Conservation (phyloP, 1,140 invertebrate genomes). For the Cryptotermes secundus region DNA sequence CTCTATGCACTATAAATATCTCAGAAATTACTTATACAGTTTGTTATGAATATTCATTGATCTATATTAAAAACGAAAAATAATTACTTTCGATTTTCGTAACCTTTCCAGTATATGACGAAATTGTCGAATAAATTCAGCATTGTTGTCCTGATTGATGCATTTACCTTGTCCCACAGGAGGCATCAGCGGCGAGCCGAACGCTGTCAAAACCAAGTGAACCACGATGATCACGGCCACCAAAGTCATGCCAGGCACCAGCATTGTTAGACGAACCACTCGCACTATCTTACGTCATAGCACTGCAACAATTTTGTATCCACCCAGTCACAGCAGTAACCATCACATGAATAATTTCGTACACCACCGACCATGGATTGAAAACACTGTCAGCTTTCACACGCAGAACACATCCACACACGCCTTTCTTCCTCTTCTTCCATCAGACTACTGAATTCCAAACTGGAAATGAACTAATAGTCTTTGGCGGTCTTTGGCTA, state of each 20-base stretch:
- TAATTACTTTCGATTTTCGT: too few relatives aligned
- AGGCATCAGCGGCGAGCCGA: not conserved
- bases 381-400: not conserved
- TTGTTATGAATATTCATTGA: too few relatives aligned
- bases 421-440: not conserved
- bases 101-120: too few relatives aligned
- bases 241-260: constrained; percentile 15
- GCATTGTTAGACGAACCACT: not conserved
- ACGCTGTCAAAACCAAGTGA: not conserved
- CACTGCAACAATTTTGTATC: not conserved
- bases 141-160: not conserved
- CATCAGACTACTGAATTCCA: not conserved
- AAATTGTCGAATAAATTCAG: too few relatives aligned
- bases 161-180: constrained; percentile 4
- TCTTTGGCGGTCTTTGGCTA: too few relatives aligned
- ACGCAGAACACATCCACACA: not conserved
- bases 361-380: not conserved
- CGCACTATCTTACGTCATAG: constrained; percentile 1
- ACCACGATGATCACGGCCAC: not conserved
- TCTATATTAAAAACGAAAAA: too few relatives aligned
- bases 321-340: not conserved
- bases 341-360: not conserved
- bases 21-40: too few relatives aligned
- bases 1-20: too few relatives aligned
- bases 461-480: not conserved